phyloP scores from a whole-genome alignment of 2,113 vertebrate genomes.

The Nesogale talazaci region DNA sequence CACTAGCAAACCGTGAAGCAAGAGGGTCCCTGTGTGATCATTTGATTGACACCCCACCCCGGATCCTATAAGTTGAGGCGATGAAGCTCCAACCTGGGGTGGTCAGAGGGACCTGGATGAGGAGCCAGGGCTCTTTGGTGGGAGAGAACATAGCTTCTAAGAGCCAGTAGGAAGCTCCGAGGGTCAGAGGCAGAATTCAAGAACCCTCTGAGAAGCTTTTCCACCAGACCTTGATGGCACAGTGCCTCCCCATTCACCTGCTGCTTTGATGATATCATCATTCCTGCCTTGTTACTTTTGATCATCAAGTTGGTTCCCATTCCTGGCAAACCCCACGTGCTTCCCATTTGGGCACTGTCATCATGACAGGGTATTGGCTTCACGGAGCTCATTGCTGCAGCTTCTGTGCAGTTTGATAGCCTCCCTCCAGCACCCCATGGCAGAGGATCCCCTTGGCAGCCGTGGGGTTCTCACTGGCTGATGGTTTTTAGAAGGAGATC shows the following conservation, averaged over 20 bases:
- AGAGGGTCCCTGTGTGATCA: background rate
- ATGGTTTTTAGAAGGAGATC: background rate
- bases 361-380: background rate
- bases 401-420: background rate
- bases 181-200: too few relatives aligned
- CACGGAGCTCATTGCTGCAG: background rate
- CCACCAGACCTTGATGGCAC: background rate
- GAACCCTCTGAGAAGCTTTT: background rate
- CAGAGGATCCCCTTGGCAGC: background rate
- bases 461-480: background rate
- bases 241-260: rapidly evolving
- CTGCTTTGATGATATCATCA: background rate
- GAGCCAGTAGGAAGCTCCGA: background rate
- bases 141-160: background rate
- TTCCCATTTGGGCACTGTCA: background rate
- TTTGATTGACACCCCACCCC: background rate
- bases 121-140: background rate
- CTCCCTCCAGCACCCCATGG: too few relatives aligned
- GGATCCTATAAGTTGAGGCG: background rate
- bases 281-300: background rate
- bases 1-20: background rate
- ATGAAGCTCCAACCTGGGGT: background rate
- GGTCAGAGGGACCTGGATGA: background rate
- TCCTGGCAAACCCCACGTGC: background rate
- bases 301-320: background rate